Evolutionary conservation across 2,797 vertebrate species (phyloP), one percentile per base, ranked within the genome.

Genomic region (Urosaurus nigricauda): DNA sequence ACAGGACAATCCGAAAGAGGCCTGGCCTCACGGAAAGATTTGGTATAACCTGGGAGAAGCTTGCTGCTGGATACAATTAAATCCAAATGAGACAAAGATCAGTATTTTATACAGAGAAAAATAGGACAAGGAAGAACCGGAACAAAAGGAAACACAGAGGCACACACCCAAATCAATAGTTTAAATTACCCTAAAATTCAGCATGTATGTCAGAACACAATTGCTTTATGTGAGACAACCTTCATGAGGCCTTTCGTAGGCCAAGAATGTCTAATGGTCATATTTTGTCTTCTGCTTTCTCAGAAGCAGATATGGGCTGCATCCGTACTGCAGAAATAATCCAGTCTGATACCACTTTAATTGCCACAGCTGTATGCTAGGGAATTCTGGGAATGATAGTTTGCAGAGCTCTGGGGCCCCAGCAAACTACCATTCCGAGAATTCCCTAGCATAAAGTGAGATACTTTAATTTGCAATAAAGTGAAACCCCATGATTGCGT

Each of bases 151-250:
- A 68, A 70, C 12, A 4, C 60, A 63, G 60, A 51, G 47, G 7
- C 47, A 9, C 58, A 13, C 26, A 29, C 29, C 11, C 29, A 29
- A 75, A 87, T 65, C 73, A 77, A 70, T 68, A 56, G n/a, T 65
- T 87, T 87, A 58, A 79, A 87, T 37, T 24, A 35, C 56, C 83
- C 79, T 87, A 85, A 75, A 79, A 80, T 43, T 26, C 43, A 81
- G n/a, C 56, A 75, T 29, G 6, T 43, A 56, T 65, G 32, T 85
- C 81, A 43, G 68, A 74, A 73, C 82, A 85, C 53, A 37, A 65
- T 19, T 81, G 35, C 68, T 81, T 65, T 85, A 32, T 53, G 79
- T 35, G 21, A 74, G 53, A 60, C 68, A 37, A 60, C 78, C 37
- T 70, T 11, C 35, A 73, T 7, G 16, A 74, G 24, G 1, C 0